Base-by-base conservation (phyloP, 1,140 invertebrate genomes). In the Hestina assimilis region DNA sequence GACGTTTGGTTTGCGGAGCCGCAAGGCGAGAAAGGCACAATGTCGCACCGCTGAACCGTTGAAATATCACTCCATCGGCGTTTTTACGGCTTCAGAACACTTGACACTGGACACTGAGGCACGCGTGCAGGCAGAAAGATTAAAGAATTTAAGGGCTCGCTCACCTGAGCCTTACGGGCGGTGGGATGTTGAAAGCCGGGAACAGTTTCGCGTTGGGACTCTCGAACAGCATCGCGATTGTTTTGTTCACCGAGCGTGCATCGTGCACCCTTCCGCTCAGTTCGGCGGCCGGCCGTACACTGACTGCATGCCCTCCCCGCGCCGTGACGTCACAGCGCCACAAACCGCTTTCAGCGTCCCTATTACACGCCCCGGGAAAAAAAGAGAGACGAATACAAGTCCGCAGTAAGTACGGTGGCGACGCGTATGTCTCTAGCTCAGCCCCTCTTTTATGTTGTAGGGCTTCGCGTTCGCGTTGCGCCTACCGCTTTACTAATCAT, bases 141-240 rank as follows among this genome's bases (percentile, higher is more conserved):
- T 19, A 23, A 42, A 20, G 17, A 42, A 58, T 29, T 17, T 54
- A 58, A 51, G 35, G 62, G 64, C 65, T 66, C 66, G 58, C 81
- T 83, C 78, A 88, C 85, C 84, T 88, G 69, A 88, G 79, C 73
- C 84, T 75, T 11, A 88, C 81, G 55, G 85, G 85, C 71, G 85
- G 85, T 55, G 85, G 85, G 74, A 88, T 88, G 79, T 86, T 86
- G 85, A 88, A 88, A 69, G 81, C 82, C 66, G 83, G 83, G 77
- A 74, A 88, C 77, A 88, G 66, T 79, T 88, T 88, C 68, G 83
- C 84, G 68, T 86, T 86, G 72, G 84, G 84, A 75, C 79, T 87
- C 77, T 86, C 84, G 72, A 86, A 87, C 79, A 87, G 72, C 80
- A 85, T 85, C 70, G 74, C 73, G 75, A 75, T 70, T 77, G 67